These are phyloP conservation scores for Cybosia mesomella DNA, from an alignment of 2,888 invertebrate species.

Conservation along the genomic window DNA sequence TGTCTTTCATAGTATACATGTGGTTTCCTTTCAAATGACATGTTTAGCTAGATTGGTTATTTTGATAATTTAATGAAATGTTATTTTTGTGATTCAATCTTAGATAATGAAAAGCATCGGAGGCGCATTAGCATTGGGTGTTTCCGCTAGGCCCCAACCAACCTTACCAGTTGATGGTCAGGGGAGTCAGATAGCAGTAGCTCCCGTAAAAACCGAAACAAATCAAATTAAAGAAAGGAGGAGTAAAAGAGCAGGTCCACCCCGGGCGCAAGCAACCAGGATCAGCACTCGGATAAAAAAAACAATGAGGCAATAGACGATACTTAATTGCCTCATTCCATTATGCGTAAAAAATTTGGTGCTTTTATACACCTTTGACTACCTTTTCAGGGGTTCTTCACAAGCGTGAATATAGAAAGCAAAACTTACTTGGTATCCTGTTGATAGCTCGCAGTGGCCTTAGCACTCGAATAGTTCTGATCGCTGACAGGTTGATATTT, in stretches of 20 bases:
- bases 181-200: neutral
- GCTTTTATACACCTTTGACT: neutral
- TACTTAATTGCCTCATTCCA: no score
- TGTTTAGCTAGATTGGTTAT: conserved; percentile 7
- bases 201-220: neutral
- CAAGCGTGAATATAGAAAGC: neutral
- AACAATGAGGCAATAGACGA: neutral
- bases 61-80: neutral
- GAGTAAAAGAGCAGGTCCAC: no score
- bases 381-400: neutral
- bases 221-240: neutral
- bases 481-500: conserved; percentile 99
- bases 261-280: neutral
- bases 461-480: conserved; percentile 98
- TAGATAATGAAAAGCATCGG: neutral
- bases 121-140: no score
- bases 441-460: conserved; percentile 99
- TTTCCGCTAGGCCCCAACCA: no score
- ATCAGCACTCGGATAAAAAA: neutral
- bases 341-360: neutral
- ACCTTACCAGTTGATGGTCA: neutral
- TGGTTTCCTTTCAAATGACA: conserved; percentile 12
- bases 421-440: conserved; percentile 98
- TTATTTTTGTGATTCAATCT: neutral
- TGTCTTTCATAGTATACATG: conserved; percentile 25